Base-by-base conservation (phyloP, 2,113 vertebrate species). In the Esox niger region DNA sequence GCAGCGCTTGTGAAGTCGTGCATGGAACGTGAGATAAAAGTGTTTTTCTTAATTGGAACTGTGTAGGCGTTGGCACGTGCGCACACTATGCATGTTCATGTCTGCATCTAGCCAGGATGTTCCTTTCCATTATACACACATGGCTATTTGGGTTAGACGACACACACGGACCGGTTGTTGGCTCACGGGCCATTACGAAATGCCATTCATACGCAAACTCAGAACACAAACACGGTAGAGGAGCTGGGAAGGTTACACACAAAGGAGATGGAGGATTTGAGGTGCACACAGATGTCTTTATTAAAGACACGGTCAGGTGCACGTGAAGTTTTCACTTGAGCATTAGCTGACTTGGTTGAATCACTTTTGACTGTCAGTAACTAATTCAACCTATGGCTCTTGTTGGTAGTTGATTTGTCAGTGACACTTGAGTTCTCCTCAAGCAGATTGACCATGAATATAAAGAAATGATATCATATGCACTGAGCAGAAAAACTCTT, bases 101-200 rank as follows among this genome's bases (percentile, higher is more conserved):
- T n/a, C n/a, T n/a, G n/a, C n/a, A n/a, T 62, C 43, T 68, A 79
- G 73, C 79, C 69, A 68, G 86, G 89, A 87, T 83, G 83, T 87
- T 68, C 80, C 74, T 64, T 62, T 35, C 62, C 76, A 66, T 77
- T 74, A 70, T 81, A 72, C 82, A 84, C 73, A 23, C 69, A 75
- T 38, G 66, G 57, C 38, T 60, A 47, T 55, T 27, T 63, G 35
- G 46, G 31, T 52, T 26, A 27, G 27, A 27, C 30, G 29, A 61
- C 62, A 66, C 63, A 72, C 78, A 79, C 77, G 57, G 59, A 64
- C 75, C 47, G 52, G 58, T 25, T 63, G 52, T 15, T 33, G 47
- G 47, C 32, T 58, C 26, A 68, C 68, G 57, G 52, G 25, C 31
- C 21, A 57, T 54, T 30, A 68, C 70, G 63, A 25, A 62, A 27